Evolutionary conservation across 2,888 invertebrate species (phyloP), one percentile per base, ranked within the genome.

Genomic region (Mystacides longicornis): DNA sequence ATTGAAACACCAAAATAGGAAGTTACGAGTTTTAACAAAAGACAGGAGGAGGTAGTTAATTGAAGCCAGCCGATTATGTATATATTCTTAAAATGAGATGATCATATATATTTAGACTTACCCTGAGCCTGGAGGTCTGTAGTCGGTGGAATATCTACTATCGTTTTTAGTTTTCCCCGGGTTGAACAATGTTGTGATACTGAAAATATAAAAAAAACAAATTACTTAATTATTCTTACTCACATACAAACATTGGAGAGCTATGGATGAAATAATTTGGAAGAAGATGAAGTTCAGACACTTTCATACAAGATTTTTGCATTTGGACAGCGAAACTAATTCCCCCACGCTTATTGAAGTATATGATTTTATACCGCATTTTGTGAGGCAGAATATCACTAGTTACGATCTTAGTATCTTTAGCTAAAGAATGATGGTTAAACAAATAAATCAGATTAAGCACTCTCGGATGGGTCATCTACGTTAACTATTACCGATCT

Each of bases 41-140:
- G 27, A 27, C 27, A 27, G 27, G 27, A 7, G 43, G 7, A 7
- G 5, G 43, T 43, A 9, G 16, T 5, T 27, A 5, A 27, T 3
- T 14, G 4, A 3, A 37, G 14, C 4, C 37, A 3, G 14, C 3
- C 16, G 37, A 7, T 3, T 9, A 3, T 18, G 19, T 21, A 14
- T 5, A 3, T 14, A 46, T 18, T 19, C 19, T 7, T 21, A 27
- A 27, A 5, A 11, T 43, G n/a, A 43, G 16, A 9, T 20, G 21
- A 18, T 18, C 4, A 7, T 18, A 14, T 5, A 11, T 14, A 22
- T 3, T 48, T 23, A 23, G 23, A 48, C 22, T 22, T n/a, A 48
- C 48, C 48, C 48, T 23, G 48, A 48, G 4, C 48, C 48, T 7
- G 48, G 48, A 2, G 48, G 48, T 5, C 48, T 22, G 23, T 48